These are phyloP conservation scores for Battus philenor DNA, from an alignment of 1,140 invertebrate genomes.

Conservation along the genomic window DNA sequence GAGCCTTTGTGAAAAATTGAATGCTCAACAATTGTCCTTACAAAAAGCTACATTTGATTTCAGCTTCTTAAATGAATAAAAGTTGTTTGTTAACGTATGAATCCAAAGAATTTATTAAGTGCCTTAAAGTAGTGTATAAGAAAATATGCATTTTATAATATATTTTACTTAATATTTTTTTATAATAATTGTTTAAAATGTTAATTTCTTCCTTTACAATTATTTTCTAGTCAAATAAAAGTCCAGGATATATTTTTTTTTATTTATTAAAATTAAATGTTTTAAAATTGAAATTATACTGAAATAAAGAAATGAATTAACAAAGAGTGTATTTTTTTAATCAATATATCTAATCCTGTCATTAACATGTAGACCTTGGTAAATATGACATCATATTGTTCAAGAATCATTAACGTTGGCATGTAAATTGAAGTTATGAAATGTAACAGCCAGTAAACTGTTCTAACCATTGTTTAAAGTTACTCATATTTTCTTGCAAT, in stretches of 20 bases:
- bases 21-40: conserved; percentile 41
- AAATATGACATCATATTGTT: conserved; percentile 1
- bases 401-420: too few relatives aligned
- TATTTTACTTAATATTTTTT: conserved; percentile 2
- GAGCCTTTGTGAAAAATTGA: conserved; percentile 47
- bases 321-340: not conserved
- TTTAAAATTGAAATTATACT: not conserved
- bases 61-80: conserved; percentile 43
- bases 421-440: not conserved
- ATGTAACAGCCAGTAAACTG: conserved; percentile 41
- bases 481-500: conserved; percentile 37
- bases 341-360: not conserved
- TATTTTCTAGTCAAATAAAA: conserved; percentile 14
- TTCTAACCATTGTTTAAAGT: conserved; percentile 55
- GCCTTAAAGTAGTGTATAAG: conserved; percentile 14
- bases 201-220: not conserved
- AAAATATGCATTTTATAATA: not conserved
- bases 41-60: conserved; percentile 49
- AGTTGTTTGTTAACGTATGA: conserved; percentile 3
- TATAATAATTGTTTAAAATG: not conserved
- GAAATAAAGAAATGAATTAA: not conserved
- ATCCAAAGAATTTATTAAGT: conserved; percentile 17
- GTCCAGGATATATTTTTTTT: conserved; percentile 12
- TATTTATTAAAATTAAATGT: conserved; percentile 7
- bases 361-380: not conserved